Conservation (phyloP, 2,113 vertebrate genomes). For the Daphoenositta chrysoptera region DNA sequence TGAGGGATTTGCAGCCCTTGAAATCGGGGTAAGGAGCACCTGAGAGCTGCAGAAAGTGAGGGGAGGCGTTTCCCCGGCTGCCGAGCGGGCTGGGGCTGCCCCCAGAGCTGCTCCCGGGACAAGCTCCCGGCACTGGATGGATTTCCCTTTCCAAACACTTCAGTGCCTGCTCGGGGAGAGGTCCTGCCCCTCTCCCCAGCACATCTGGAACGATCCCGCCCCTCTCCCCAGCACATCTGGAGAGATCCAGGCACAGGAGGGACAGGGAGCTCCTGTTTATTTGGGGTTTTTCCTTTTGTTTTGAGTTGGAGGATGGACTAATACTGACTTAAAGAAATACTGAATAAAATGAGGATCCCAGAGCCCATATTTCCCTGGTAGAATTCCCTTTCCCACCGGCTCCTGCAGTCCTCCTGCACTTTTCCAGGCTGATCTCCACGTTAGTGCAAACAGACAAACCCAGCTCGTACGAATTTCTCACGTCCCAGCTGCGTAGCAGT, state of each 20-base stretch:
- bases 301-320: accelerated
- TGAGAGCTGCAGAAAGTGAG: background rate
- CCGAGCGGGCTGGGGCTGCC: too few relatives aligned
- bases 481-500: background rate
- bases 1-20: background rate
- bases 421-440: background rate
- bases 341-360: background rate
- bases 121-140: background rate
- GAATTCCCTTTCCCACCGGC: background rate
- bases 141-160: background rate
- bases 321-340: background rate
- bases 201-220: too few relatives aligned
- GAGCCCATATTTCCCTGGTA: background rate
- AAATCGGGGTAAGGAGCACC: background rate
- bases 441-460: background rate
- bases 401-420: background rate
- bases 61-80: background rate
- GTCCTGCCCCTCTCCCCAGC: background rate
- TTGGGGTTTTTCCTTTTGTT: background rate
- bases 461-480: background rate
- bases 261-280: background rate
- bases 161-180: background rate
- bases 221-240: background rate
- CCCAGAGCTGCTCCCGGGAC: background rate
- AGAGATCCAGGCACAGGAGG: background rate